Evolutionary conservation across 2,113 vertebrate genomes (phyloP), one percentile per base, ranked within the genome.

Genomic region (Eupsittula cactorum): DNA sequence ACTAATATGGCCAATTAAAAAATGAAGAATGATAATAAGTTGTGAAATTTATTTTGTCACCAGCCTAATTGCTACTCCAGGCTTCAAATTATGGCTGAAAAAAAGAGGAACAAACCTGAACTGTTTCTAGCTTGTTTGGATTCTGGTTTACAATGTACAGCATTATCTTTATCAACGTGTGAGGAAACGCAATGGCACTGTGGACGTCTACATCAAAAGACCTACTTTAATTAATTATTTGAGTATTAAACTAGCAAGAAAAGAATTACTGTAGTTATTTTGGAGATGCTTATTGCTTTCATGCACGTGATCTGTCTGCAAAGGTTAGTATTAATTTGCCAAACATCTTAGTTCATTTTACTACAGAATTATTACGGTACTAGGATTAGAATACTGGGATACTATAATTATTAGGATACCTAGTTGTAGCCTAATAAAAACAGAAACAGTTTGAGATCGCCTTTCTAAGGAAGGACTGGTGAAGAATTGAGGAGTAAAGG

Each of bases 201-300:
- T 64, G 41, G 33, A 93, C 39, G 37, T 83, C 76, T 78, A 46
- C 79, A 88, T 80, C 31, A 82, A 82, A 89, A 90, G 20, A 28
- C 3, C 33, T 59, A 55, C 46, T 90, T 93, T 86, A 82, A 76
- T 85, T 94, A 81, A 80, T 95, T 93, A 86, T n/a, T 76, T 80
- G 29, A 55, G 12, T 41, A 93, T 71, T 93, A 88, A 62, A 50
- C 18, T 55, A 92, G 46, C 16, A 90, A 88, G 33, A 84, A 68
- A 94, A 81, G 3, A 90, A 86, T 50, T 59, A 63, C 7, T 64
- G 46, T 27, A 70, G 52, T 71, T 84, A 92, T 78, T 88, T 84
- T 73, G 64, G 47, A 90, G 42, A 12, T 75, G 39, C 35, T 77
- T 64, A 73, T 42, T 93, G 73, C 33, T 86, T 90, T 88, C 44